phyloP scores from a whole-genome alignment of 2,888 invertebrate genomes.

The Caenorhabditis sp. region DNA sequence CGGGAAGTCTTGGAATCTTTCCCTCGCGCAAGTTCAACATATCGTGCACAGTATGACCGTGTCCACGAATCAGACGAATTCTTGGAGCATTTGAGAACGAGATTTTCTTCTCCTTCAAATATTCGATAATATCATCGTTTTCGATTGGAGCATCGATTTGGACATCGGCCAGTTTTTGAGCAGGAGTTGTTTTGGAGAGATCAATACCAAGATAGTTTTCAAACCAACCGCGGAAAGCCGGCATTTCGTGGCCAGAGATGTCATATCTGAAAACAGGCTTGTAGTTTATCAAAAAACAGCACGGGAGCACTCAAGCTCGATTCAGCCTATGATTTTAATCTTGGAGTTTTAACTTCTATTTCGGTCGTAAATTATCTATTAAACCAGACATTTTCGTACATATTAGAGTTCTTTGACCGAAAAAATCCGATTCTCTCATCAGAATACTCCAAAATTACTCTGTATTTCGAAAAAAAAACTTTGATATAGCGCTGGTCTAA shows the following conservation, averaged over 20 bases:
- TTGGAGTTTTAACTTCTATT: too few relatives aligned
- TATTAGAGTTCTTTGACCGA: too few relatives aligned
- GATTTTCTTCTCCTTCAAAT: constrained; percentile 84
- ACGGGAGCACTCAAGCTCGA: too few relatives aligned
- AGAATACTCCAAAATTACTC: too few relatives aligned
- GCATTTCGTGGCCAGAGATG: constrained; percentile 76
- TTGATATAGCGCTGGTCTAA: too few relatives aligned
- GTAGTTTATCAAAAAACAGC: not conserved
- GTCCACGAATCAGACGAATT: constrained; percentile 62
- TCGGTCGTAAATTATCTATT: too few relatives aligned
- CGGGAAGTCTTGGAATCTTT: constrained; percentile 86
- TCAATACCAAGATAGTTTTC: constrained; percentile 79
- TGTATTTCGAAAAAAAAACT: too few relatives aligned
- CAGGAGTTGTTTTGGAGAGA: constrained; percentile 59
- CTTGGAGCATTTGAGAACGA: constrained; percentile 82
- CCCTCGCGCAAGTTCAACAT: constrained; percentile 80
- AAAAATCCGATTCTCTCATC: too few relatives aligned
- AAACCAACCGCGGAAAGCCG: constrained; percentile 85
- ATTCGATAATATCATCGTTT: constrained; percentile 84
- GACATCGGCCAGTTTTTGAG: constrained; percentile 75
- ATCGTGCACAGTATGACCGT: constrained; percentile 78
- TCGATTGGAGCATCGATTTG: constrained; percentile 82
- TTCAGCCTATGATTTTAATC: too few relatives aligned
- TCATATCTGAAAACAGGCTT: constrained; percentile 70
- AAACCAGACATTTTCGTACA: too few relatives aligned